phyloP scores from a whole-genome alignment of 2,888 invertebrate genomes.

The Mactromeris polynyma region DNA sequence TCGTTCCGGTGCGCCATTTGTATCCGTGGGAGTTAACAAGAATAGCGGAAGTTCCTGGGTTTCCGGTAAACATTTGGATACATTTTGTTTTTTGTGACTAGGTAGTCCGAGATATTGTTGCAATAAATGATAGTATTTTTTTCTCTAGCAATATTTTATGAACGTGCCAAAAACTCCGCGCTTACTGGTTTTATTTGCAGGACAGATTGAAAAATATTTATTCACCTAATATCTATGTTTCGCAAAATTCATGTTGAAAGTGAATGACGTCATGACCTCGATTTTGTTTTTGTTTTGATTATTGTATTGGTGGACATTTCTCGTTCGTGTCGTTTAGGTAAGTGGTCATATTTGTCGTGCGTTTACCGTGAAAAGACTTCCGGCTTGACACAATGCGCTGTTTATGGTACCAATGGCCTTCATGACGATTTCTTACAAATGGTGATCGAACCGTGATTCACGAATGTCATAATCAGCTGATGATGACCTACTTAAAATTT shows the following conservation, averaged over 20 bases:
- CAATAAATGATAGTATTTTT: not conserved
- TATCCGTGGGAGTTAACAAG: conserved; percentile 52
- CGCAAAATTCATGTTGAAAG: conserved; percentile 48
- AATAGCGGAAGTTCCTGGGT: conserved; percentile 60
- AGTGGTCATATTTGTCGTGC: not conserved
- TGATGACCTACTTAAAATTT: not conserved
- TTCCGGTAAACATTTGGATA: conserved; percentile 44
- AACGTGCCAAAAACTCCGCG: not conserved
- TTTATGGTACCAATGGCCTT: not conserved
- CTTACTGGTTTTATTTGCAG: not conserved
- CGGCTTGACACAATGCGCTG: not conserved
- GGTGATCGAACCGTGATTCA: not conserved
- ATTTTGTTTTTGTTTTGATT: conserved; percentile 60
- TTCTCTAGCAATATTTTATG: not conserved
- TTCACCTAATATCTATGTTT: not conserved
- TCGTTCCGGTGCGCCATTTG: conserved; percentile 66
- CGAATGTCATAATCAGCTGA: not conserved
- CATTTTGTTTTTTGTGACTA: conserved; percentile 24
- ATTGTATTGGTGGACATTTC: conserved; percentile 2
- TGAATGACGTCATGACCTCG: conserved; percentile 77
- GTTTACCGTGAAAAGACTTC: not conserved
- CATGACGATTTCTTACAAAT: not conserved
- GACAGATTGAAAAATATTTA: not conserved
- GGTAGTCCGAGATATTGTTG: conserved; percentile 21
- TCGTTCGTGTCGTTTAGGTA: not conserved